Percentiles rank a stretch among this genome's conserved stretches.
Evolutionary conservation across 2,113 vertebrate species (phyloP).

Genomic region (Glaucomys volans): DNA sequence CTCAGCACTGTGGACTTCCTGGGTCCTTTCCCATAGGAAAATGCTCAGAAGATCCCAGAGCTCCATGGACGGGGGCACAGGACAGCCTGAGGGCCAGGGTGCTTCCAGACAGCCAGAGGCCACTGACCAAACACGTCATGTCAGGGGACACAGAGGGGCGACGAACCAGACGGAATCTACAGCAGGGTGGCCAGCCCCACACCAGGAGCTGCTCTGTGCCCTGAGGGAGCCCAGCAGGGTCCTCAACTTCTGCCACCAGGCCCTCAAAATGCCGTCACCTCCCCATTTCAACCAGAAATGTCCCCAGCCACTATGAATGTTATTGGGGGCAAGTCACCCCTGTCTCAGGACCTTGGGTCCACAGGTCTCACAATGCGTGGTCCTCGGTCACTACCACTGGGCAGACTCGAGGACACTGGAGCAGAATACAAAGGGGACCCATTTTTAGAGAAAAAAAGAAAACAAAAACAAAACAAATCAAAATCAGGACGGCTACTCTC

Average conservation of each 20-base stretch:
- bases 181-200: background rate
- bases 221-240: fast-evolving
- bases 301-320: background rate
- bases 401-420: background rate
- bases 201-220: background rate
- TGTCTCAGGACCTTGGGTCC: background rate
- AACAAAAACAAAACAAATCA: too few species aligned
- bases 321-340: background rate
- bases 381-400: fast-evolving
- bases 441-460: background rate
- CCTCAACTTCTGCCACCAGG: background rate
- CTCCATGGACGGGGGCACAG: too few species aligned
- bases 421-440: background rate
- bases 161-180: fast-evolving
- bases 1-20: background rate
- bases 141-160: fast-evolving
- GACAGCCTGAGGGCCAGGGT: fast-evolving
- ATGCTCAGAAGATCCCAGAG: background rate
- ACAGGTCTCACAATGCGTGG: too few species aligned
- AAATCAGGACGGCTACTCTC: background rate
- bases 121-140: fast-evolving
- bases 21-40: fast-evolving
- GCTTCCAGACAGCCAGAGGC: background rate
- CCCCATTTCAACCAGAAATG: too few species aligned
- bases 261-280: fast-evolving